These are phyloP conservation scores for Epiblema foenella DNA, from an alignment of 2,888 invertebrate species.

Conservation along the genomic window DNA sequence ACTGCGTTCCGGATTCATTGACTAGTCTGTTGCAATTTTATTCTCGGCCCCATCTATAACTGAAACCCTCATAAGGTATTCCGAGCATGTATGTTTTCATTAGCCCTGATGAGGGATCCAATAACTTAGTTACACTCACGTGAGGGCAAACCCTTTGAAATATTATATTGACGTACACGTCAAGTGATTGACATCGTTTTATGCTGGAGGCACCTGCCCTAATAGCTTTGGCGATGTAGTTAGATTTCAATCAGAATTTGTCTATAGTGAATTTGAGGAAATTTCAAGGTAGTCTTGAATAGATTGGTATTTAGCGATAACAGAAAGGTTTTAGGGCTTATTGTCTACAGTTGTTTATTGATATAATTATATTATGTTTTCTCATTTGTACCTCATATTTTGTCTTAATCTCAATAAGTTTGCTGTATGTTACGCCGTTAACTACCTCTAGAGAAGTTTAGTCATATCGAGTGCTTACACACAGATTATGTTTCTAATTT, in stretches of 20 bases:
- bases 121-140: conserved; percentile 46
- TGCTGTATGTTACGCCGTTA: too few species aligned
- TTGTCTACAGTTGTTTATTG: too few species aligned
- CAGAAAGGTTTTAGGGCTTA: too few species aligned
- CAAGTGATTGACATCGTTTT: conserved; percentile 42
- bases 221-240: conserved; percentile 22
- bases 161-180: conserved; percentile 38
- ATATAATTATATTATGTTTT: too few species aligned
- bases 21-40: conserved; percentile 1
- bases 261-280: not conserved
- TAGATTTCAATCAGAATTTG: not conserved
- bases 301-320: too few species aligned
- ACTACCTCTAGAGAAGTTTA: too few species aligned
- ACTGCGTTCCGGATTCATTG: too few species aligned
- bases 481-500: too few species aligned
- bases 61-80: conserved; percentile 44
- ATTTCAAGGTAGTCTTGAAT: not conserved
- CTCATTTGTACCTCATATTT: too few species aligned
- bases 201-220: conserved; percentile 17
- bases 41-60: conserved; percentile 19
- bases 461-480: too few species aligned
- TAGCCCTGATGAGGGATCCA: conserved; percentile 46
- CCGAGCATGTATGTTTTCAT: conserved; percentile 46
- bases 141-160: conserved; percentile 42
- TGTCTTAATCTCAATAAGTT: too few species aligned